phyloP scores from a whole-genome alignment of 2,888 invertebrate species.

The Meghimatium bilineatum region DNA sequence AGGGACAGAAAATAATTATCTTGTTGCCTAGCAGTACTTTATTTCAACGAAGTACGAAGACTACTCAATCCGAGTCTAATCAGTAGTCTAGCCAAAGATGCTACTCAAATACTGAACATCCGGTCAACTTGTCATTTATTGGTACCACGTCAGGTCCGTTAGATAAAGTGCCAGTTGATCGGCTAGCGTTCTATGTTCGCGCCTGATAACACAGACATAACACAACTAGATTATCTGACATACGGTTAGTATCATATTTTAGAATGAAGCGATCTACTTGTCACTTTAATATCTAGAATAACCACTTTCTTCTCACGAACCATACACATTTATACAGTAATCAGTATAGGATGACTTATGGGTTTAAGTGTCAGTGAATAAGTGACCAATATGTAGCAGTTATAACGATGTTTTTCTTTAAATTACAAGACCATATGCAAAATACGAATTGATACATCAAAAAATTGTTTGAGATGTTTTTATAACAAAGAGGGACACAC shows the following conservation, averaged over 20 bases:
- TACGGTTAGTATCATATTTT: not conserved
- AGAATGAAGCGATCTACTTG: not conserved
- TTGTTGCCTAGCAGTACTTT: no score
- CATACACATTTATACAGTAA: no score
- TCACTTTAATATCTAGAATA: no score
- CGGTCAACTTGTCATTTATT: conserved; percentile 26
- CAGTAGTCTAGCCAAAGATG: not conserved
- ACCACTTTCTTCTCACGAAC: no score
- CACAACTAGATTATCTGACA: conserved; percentile 4
- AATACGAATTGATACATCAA: no score
- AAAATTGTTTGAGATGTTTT: no score
- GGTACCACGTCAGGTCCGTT: not conserved
- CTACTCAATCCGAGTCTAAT: not conserved
- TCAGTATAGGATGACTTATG: no score
- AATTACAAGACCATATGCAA: no score
- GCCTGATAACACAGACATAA: conserved; percentile 14
- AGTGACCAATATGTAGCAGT: no score
- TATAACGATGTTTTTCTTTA: no score
- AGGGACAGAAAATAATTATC: not conserved
- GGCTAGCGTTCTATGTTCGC: not conserved
- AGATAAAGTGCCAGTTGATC: conserved; percentile 1
- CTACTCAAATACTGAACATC: not conserved
- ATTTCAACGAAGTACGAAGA: not conserved
- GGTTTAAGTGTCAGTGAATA: no score
- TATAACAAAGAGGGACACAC: no score